Base-by-base conservation (phyloP, 2,797 vertebrate genomes). In the Etheostoma perlongum region DNA sequence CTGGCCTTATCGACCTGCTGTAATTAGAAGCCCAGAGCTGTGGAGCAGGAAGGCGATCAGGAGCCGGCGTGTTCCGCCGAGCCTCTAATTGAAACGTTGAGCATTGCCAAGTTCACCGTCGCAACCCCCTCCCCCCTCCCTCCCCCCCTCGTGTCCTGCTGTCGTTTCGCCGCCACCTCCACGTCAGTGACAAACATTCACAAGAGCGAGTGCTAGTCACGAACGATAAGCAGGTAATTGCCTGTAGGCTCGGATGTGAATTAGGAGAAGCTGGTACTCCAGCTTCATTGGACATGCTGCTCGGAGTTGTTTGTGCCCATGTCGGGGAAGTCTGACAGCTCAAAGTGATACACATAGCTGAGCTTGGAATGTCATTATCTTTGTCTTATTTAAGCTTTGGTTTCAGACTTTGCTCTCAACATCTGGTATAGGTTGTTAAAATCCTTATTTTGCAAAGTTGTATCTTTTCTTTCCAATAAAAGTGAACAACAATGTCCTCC, bases 161-260 rank as follows among this genome's bases (percentile, higher is more conserved):
- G 86, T 83, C 74, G 49, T 80, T 79, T 81, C 57, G 3, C 49
- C 48, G 11, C 78, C 83, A 67, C 86, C 84, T 80, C 74, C 76
- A 60, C 67, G n/a, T 67, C 78, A 44, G 74, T 85, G 84, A 90
- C 91, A 90, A 92, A 89, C 90, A 85, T 82, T 84, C 78, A 86
- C 79, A 82, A 52, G 81, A 85, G 85, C 67, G 69, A 85, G 85
- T 33, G 74, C 79, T 72, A 87, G 88, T 91, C 86, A 58, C 69
- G 54, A 80, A 73, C 78, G 87, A 91, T 93, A 91, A 91, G 91
- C 83, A 82, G 91, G 89, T 93, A 93, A 93, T 92, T 93, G 91
- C 87, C 89, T 82, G 81, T 64, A 77, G 85, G 83, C 89, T 84
- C 69, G 27, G 78, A 89, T 83, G 81, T 9, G 90, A 89, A 90